Percentiles rank a stretch among this genome's conserved stretches.
phyloP scores from a whole-genome alignment of 2,888 invertebrate species.

The Mythimna albipuncta region DNA sequence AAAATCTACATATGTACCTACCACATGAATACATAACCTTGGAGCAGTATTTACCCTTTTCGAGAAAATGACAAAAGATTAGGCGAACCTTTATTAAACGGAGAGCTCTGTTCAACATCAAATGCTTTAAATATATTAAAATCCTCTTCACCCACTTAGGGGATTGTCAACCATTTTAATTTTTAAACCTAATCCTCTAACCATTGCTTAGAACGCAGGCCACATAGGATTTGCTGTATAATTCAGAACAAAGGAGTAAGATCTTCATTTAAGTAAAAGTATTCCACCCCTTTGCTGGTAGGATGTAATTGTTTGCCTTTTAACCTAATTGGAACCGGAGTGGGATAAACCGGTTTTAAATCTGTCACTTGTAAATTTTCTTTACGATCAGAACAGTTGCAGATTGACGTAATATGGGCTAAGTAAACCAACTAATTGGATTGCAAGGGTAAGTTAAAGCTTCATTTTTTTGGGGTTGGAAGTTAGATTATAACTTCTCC shows the following conservation, averaged over 20 bases:
- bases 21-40: not conserved
- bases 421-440: no score
- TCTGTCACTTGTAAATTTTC: not conserved
- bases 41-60: constrained; percentile 8
- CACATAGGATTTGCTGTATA: constrained; percentile 24
- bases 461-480: no score
- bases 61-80: constrained; percentile 29
- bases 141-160: constrained; percentile 43
- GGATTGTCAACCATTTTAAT: constrained; percentile 59
- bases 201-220: constrained; percentile 29
- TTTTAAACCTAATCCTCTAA: constrained; percentile 48
- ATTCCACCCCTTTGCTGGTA: constrained; percentile 4
- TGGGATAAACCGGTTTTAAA: not conserved
- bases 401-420: no score
- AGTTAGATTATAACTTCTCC: no score
- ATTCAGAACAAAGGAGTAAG: constrained; percentile 27
- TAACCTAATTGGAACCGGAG: not conserved
- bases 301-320: constrained; percentile 1
- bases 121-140: constrained; percentile 58
- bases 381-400: no score
- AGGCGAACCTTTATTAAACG: constrained; percentile 42
- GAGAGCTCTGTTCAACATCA: constrained; percentile 28
- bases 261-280: constrained; percentile 20
- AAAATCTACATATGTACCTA: not conserved
- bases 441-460: no score